Conservation (phyloP, 2,113 vertebrate genomes). For the Barnardius zonarius region DNA sequence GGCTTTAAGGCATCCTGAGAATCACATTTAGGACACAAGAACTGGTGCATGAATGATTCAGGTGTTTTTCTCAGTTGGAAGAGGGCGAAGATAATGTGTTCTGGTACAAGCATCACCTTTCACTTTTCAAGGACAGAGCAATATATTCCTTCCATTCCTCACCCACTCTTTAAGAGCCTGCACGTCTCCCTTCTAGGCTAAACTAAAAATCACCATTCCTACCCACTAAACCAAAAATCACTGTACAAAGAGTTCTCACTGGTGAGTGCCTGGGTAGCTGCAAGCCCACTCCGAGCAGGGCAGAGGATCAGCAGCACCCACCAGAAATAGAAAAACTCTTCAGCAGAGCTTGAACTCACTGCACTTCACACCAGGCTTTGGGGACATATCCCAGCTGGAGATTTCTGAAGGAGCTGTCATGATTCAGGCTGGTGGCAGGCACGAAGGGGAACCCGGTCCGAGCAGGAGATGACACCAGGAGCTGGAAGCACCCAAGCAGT, state of each 20-base stretch:
- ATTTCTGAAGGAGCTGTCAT: accelerated
- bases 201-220: neutral
- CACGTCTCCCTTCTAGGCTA: neutral
- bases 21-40: accelerated
- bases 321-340: neutral
- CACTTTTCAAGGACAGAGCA: neutral
- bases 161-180: neutral
- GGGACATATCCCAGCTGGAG: neutral
- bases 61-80: neutral
- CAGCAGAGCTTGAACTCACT: neutral
- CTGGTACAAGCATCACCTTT: neutral
- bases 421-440: neutral
- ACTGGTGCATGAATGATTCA: neutral
- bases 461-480: accelerated
- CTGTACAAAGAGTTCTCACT: accelerated
- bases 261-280: neutral
- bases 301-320: neutral
- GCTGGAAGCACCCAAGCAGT: neutral
- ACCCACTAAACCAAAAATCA: neutral
- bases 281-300: neutral
- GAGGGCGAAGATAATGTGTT: neutral
- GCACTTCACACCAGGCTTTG: neutral
- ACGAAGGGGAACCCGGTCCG: accelerated
- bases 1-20: neutral
- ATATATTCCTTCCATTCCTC: neutral